Conservation (phyloP, 2,888 invertebrate species). For the Microctonus aethiopoides region DNA sequence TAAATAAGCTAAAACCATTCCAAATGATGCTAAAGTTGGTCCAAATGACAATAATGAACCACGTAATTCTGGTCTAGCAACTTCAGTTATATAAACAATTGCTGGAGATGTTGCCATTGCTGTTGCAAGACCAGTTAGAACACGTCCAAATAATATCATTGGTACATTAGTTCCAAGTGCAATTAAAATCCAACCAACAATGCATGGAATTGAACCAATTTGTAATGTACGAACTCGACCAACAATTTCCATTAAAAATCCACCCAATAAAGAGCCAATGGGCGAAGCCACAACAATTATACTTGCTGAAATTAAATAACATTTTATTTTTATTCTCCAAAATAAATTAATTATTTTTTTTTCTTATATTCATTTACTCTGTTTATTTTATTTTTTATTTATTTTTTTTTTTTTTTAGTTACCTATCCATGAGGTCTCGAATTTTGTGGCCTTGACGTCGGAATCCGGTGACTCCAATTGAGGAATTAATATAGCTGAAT, state of each 20-base stretch:
- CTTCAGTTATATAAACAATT: conserved; percentile 74
- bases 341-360: neutral
- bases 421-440: conserved; percentile 71
- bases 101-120: conserved; percentile 73
- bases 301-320: conserved; percentile 66
- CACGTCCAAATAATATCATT: conserved; percentile 69
- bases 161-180: conserved; percentile 69
- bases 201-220: conserved; percentile 70
- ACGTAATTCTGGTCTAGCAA: conserved; percentile 71
- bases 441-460: conserved; percentile 57
- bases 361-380: too few species aligned
- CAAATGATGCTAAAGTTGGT: conserved; percentile 72
- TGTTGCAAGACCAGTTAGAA: conserved; percentile 71
- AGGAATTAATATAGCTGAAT: conserved; percentile 71
- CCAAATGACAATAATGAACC: conserved; percentile 73
- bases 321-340: neutral
- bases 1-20: conserved; percentile 72
- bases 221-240: conserved; percentile 72
- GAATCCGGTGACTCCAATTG: conserved; percentile 63
- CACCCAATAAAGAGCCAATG: conserved; percentile 69
- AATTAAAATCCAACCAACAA: conserved; percentile 71
- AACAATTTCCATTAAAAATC: conserved; percentile 70
- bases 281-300: conserved; percentile 71
- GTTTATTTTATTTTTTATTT: neutral
- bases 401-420: conserved; percentile 38